A percentile compares a stretch with the other conserved stretches of the same genome.
phyloP scores from a whole-genome alignment of 2,797 vertebrate species.

The Spondyliosoma cantharus region DNA sequence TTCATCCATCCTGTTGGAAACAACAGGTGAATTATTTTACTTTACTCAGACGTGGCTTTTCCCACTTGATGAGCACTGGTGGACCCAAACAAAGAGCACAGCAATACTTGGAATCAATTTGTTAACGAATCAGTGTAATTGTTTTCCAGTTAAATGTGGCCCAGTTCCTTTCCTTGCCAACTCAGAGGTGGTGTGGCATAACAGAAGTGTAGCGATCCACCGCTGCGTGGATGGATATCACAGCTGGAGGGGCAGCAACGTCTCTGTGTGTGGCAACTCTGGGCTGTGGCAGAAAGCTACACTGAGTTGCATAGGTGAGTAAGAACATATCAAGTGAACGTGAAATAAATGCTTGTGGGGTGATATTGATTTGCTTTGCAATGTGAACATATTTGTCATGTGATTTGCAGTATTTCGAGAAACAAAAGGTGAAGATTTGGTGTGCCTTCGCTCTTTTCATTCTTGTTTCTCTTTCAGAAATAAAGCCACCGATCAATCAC shows the following conservation, averaged over 20 bases:
- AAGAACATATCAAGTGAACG: not conserved
- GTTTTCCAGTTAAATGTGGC: constrained; percentile 85
- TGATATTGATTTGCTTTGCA: not conserved
- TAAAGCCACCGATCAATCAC: constrained; percentile 74
- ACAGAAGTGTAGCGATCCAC: constrained; percentile 83
- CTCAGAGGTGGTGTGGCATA: constrained; percentile 84
- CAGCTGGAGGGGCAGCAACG: constrained; percentile 80
- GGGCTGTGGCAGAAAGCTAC: constrained; percentile 84
- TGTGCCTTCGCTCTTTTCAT: not conserved
- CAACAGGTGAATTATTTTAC: not conserved
- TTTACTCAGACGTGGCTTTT: not conserved
- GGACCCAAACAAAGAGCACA: not conserved
- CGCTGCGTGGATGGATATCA: constrained; percentile 85
- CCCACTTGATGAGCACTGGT: not conserved
- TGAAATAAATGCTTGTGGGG: not conserved
- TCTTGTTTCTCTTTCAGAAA: constrained; percentile 66
- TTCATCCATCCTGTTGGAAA: not conserved
- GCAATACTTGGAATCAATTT: not conserved
- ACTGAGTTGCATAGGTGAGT: constrained; percentile 79
- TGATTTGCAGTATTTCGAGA: not conserved
- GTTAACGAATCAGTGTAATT: not conserved
- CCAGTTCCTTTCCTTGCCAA: constrained; percentile 77
- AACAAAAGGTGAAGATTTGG: not conserved
- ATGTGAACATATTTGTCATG: not conserved
- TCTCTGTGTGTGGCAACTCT: constrained; percentile 82